phyloP scores from a whole-genome alignment of 1,140 invertebrate species.

The Eufriesea mexicana region DNA sequence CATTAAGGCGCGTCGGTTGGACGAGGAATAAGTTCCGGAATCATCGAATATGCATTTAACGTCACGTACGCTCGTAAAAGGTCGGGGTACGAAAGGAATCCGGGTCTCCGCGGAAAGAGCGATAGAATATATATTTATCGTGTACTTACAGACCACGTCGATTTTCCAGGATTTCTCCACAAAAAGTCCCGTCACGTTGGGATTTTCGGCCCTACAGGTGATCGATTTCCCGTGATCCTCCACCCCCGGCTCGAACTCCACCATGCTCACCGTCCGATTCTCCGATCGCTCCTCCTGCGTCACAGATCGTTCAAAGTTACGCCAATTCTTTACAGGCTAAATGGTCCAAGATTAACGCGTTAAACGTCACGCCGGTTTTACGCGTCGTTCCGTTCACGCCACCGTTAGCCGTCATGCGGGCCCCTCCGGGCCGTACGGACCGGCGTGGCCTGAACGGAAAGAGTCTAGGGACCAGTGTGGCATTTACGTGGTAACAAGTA shows the following conservation, averaged over 20 bases:
- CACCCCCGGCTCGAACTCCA: slow-evolving; percentile 88
- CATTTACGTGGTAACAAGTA: no score
- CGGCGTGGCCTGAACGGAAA: no score
- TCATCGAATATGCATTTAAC: slow-evolving; percentile 54
- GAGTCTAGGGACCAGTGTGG: no score
- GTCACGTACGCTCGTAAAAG: slow-evolving; percentile 35
- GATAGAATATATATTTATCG: slow-evolving; percentile 46
- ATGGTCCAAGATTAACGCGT: no score
- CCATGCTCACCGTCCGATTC: slow-evolving; percentile 91
- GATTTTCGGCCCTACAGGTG: slow-evolving; percentile 89
- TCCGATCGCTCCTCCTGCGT: slow-evolving; percentile 90
- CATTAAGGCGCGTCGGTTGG: not conserved
- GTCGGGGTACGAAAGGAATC: not conserved
- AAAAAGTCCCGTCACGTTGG: slow-evolving; percentile 90
- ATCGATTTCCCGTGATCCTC: slow-evolving; percentile 88
- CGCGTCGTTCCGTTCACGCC: no score
- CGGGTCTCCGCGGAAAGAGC: not conserved
- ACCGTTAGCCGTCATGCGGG: no score
- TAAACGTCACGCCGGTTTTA: no score
- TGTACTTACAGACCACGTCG: slow-evolving; percentile 93
- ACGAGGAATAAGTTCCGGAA: slow-evolving; percentile 42
- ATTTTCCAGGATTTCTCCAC: slow-evolving; percentile 93
- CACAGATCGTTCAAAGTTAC: slow-evolving; percentile 2
- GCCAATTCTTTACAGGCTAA: not conserved
- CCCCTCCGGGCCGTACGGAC: no score